These are phyloP conservation scores for Amphipoea lucens DNA, from an alignment of 2,888 invertebrate species.

Conservation along the genomic window DNA sequence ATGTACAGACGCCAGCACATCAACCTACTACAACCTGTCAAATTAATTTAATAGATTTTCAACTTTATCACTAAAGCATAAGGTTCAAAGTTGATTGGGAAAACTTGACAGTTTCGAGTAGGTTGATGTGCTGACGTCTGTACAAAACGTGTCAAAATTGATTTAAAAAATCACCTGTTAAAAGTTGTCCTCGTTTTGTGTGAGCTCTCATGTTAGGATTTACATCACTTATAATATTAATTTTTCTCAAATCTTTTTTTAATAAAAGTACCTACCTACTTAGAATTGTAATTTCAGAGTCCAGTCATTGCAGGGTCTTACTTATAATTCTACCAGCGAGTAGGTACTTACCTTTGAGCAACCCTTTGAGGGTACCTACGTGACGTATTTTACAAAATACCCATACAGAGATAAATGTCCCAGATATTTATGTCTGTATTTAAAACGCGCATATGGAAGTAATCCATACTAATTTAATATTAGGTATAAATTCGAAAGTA, in stretches of 20 bases:
- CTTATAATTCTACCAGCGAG: conserved; percentile 8
- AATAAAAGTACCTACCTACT: background rate
- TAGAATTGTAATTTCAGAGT: background rate
- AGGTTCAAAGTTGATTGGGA: too few relatives aligned
- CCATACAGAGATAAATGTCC: background rate
- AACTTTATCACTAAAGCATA: too few relatives aligned
- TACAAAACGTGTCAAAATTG: background rate
- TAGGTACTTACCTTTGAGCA: background rate
- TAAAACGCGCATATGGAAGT: background rate
- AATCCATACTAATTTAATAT: too few relatives aligned
- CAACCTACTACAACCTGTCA: too few relatives aligned
- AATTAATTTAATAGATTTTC: too few relatives aligned
- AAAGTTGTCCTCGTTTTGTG: background rate
- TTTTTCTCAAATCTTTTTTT: background rate
- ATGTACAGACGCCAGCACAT: too few relatives aligned
- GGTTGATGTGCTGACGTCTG: too few relatives aligned
- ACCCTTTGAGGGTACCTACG: conserved; percentile 30
- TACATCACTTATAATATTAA: background rate
- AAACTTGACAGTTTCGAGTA: too few relatives aligned
- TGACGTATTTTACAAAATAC: conserved; percentile 20
- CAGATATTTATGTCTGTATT: background rate
- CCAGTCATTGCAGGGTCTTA: background rate
- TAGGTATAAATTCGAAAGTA: too few relatives aligned
- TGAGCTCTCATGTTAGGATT: background rate
- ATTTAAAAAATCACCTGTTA: background rate